Conservation (phyloP, 2,113 vertebrate genomes). For the Cololabis saira region DNA sequence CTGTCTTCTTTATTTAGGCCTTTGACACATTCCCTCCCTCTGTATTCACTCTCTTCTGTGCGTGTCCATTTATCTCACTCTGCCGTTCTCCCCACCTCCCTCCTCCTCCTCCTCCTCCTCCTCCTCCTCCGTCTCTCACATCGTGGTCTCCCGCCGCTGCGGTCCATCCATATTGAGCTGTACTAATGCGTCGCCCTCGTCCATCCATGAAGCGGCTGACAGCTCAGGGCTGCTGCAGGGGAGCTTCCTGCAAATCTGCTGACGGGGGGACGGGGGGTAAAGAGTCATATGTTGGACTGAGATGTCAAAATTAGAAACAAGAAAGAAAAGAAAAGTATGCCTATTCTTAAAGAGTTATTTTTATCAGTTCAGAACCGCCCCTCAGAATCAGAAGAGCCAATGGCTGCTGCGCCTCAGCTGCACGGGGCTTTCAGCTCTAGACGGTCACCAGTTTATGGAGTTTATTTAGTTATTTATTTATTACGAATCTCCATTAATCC, state of each 20-base stretch:
- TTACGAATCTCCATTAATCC: no score
- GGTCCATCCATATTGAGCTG: constrained; percentile 62
- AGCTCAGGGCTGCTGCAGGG: constrained; percentile 52
- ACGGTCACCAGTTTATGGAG: no score
- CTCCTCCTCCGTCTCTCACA: constrained; percentile 10
- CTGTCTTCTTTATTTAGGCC: constrained; percentile 16
- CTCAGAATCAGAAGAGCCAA: no score
- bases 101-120: constrained; percentile 14
- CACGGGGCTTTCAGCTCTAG: no score
- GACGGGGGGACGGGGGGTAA: constrained; percentile 5
- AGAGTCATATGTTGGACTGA: neutral
- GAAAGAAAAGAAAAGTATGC: no score
- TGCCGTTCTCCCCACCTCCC: constrained; percentile 27
- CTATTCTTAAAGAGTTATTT: no score
- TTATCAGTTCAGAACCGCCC: no score
- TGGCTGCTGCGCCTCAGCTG: no score
- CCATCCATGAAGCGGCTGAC: constrained; percentile 61
- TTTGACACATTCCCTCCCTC: constrained; percentile 51
- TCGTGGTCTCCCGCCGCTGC: constrained; percentile 57
- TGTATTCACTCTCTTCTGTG: constrained; percentile 58
- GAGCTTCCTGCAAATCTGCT: constrained; percentile 32
- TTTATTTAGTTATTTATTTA: no score
- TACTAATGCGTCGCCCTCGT: constrained; percentile 48
- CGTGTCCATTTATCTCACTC: constrained; percentile 60
- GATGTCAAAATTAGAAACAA: no score